phyloP scores from a whole-genome alignment of 2,797 vertebrate genomes.

The Lutjanus campechanus region DNA sequence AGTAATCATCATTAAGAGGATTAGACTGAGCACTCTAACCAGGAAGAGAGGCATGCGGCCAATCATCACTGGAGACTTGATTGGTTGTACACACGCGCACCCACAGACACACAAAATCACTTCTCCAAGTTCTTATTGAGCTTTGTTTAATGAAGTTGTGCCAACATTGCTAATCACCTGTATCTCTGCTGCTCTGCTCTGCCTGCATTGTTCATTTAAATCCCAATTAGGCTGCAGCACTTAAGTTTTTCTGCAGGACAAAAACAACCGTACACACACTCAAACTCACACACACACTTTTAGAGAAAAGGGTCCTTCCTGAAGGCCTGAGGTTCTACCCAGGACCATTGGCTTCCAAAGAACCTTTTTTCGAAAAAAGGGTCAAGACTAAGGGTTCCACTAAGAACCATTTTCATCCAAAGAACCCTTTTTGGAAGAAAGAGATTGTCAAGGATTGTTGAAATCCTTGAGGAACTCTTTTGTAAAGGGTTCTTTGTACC shows the following conservation, averaged over 20 bases:
- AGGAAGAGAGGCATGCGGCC: conserved; percentile 55
- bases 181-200: conserved; percentile 48
- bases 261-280: conserved; percentile 15
- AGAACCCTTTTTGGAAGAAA: too few species aligned
- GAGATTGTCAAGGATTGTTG: too few species aligned
- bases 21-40: conserved; percentile 57
- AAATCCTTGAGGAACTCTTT: too few species aligned
- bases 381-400: too few species aligned
- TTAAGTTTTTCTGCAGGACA: conserved; percentile 25
- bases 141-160: conserved; percentile 68
- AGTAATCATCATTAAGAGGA: conserved; percentile 71
- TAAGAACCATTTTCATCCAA: too few species aligned
- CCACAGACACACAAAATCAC: conserved; percentile 28
- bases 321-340: too few species aligned
- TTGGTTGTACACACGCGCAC: conserved; percentile 49
- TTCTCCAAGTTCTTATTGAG: conserved; percentile 47
- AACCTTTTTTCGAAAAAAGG: too few species aligned
- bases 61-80: conserved; percentile 56
- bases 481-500: too few species aligned
- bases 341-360: too few species aligned
- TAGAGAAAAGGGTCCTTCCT: too few species aligned
- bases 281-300: not conserved
- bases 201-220: conserved; percentile 62
- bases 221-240: conserved; percentile 46
- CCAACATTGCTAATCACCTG: conserved; percentile 67